Percentiles rank a stretch among this genome's conserved stretches.
Conservation (phyloP, 2,888 invertebrate species). For the Crocallis elinguaria region DNA sequence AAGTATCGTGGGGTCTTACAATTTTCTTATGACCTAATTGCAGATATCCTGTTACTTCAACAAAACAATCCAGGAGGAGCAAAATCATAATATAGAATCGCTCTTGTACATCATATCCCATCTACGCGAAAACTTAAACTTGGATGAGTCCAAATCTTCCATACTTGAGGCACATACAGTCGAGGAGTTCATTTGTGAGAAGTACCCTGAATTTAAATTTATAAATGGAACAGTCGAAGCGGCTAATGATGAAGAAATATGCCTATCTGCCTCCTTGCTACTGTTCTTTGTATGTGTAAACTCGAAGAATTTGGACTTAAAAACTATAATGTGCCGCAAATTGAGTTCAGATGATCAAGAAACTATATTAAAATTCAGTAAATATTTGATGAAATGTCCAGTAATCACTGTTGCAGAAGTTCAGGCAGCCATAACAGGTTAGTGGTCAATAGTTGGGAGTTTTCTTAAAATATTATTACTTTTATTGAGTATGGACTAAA, state of each 20-base stretch:
- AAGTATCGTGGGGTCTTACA: no score
- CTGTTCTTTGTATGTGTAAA: slow-evolving; percentile 80
- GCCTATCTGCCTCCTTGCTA: slow-evolving; percentile 78
- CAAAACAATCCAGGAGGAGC: slow-evolving; percentile 50
- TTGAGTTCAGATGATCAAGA: slow-evolving; percentile 80
- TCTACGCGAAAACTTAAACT: slow-evolving; percentile 69
- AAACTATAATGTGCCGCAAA: slow-evolving; percentile 83
- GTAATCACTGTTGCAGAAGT: slow-evolving; percentile 69
- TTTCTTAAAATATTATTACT: slow-evolving; percentile 19
- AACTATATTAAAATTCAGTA: slow-evolving; percentile 81
- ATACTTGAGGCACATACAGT: slow-evolving; percentile 66
- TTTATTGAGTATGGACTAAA: slow-evolving; percentile 1
- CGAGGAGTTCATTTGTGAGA: slow-evolving; percentile 70
- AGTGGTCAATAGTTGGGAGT: slow-evolving; percentile 4
- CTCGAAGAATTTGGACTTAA: slow-evolving; percentile 81
- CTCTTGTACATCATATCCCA: slow-evolving; percentile 67
- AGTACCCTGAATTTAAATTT: slow-evolving; percentile 81
- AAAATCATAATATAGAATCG: slow-evolving; percentile 57
- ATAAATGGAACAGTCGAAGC: slow-evolving; percentile 62
- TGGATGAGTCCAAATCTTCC: slow-evolving; percentile 74
- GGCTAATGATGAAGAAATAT: slow-evolving; percentile 60
- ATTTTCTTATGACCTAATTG: no score
- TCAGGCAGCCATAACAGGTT: slow-evolving; percentile 70
- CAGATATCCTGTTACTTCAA: slow-evolving; percentile 81
- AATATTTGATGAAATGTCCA: slow-evolving; percentile 77